Conservation (phyloP, 2,888 invertebrate genomes). For the Ormyrus labotus region DNA sequence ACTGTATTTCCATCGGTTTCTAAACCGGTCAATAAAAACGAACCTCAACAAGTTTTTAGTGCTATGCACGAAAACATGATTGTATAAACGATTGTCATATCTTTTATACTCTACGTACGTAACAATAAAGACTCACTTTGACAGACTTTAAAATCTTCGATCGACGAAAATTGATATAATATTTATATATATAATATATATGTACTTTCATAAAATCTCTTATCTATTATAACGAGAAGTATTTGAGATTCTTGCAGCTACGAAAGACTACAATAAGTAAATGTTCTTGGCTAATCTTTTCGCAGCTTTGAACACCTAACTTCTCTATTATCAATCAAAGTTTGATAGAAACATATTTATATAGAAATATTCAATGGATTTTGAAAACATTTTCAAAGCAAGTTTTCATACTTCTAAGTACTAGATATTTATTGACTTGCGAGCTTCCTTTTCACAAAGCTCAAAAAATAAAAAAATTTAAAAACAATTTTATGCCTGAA, state of each 20-base stretch:
- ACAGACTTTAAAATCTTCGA: slow-evolving; percentile 54
- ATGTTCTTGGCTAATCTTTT: slow-evolving; percentile 9
- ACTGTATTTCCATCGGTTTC: slow-evolving; percentile 19
- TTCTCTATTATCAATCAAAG: slow-evolving; percentile 16
- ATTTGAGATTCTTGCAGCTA: slow-evolving; percentile 51
- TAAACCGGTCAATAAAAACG: slow-evolving; percentile 40
- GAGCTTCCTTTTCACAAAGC: background rate
- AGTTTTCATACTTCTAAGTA: slow-evolving; percentile 22
- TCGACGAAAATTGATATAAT: slow-evolving; percentile 53
- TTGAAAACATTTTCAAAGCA: slow-evolving; percentile 9
- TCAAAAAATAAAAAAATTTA: slow-evolving; percentile 3
- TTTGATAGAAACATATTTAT: slow-evolving; percentile 32
- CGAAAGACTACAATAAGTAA: slow-evolving; percentile 23
- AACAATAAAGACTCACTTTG: slow-evolving; percentile 49
- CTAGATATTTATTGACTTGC: slow-evolving; percentile 10
- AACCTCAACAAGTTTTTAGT: slow-evolving; percentile 53
- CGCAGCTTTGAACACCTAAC: slow-evolving; percentile 29
- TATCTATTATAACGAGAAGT: slow-evolving; percentile 48
- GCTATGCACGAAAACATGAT: slow-evolving; percentile 53
- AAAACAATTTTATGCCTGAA: background rate
- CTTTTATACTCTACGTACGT: slow-evolving; percentile 41
- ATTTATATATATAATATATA: slow-evolving; percentile 38
- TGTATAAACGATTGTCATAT: slow-evolving; percentile 51
- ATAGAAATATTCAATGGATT: background rate
- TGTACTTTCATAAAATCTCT: slow-evolving; percentile 52